Base-by-base conservation (phyloP, 2,113 vertebrate genomes). In the Cranoglanis bouderius region DNA sequence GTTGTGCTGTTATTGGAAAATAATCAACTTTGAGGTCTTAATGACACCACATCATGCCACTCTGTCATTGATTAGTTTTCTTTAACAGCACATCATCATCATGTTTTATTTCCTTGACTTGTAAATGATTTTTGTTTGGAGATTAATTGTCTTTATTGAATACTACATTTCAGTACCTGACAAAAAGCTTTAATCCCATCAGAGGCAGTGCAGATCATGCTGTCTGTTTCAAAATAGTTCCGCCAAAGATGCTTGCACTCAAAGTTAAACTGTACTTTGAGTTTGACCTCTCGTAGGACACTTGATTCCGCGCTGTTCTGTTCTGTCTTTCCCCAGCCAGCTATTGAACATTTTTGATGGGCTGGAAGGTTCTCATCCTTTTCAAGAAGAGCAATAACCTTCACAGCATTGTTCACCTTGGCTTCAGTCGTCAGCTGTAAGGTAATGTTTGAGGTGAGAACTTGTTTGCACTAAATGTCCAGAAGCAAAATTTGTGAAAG, bases 341-440 rank as follows among this genome's bases (percentile, higher is more conserved):
- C 86, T 21, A 91, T 89, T 32, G 75, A 85, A 40, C 90, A 91
- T 21, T 61, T 40, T 65, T 51, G 38, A 21, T 13, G 53, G 1
- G 53, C 90, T 7, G 49, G 63, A n/a, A 90, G 13, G 0, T 61
- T 29, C n/a, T 55, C 19, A 13, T 87, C 63, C 35, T 87, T 65
- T 13, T 82, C 18, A 21, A 88, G 92, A 26, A 92, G 84, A 24
- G 0, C 8, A 40, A 83, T 43, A 13, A 88, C 10, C 8, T 61
- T 70, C 13, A 91, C 89, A 83, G 29, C 59, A 7, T 91, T 26
- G 61, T 87, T 91, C 3, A 80, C 14, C 6, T 32, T 46, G 38
- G 90, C 92, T 46, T 85, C 87, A 8, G 51, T 63, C 55, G 85
- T 88, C 84, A 92, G 85, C 90, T 91, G 88, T 2, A 49, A 90